Percentiles rank a stretch among this genome's conserved stretches.
phyloP scores from a whole-genome alignment of 2,797 vertebrate genomes.

The Onychomys torridus region DNA sequence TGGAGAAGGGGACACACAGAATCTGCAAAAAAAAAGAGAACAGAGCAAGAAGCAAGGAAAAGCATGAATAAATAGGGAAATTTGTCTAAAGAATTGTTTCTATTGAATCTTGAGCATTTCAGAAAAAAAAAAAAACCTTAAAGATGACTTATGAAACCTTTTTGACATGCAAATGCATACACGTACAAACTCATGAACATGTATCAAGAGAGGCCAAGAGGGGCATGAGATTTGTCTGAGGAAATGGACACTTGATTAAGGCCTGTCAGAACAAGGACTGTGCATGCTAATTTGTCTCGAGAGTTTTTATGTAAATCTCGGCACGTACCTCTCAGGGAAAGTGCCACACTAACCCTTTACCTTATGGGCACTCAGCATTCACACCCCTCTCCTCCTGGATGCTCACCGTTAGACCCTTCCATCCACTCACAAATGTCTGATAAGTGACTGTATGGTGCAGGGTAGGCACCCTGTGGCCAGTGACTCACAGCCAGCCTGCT shows the following conservation, averaged over 20 bases:
- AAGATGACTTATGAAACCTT: neutral
- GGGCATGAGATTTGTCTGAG: neutral
- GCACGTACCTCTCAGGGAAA: conserved; percentile 56
- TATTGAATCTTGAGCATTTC: neutral
- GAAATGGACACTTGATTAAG: neutral
- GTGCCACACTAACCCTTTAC: conserved; percentile 62
- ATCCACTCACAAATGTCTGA: neutral
- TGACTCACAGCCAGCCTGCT: neutral
- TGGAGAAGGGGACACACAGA: neutral
- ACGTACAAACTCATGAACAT: neutral
- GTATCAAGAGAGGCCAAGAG: neutral
- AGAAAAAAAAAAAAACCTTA: neutral
- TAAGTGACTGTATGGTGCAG: neutral
- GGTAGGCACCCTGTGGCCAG: neutral
- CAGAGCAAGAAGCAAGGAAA: neutral
- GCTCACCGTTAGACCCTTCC: neutral
- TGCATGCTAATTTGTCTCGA: conserved; percentile 74
- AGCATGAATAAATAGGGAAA: neutral
- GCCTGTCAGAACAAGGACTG: conserved; percentile 67
- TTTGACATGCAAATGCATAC: neutral
- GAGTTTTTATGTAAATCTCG: conserved; percentile 80
- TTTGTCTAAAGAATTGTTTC: neutral
- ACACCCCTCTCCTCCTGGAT: neutral
- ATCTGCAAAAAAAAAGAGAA: neutral
- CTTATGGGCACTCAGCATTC: conserved; percentile 10